phyloP scores from a whole-genome alignment of 2,888 invertebrate species.

The Meteorus cinctellus region DNA sequence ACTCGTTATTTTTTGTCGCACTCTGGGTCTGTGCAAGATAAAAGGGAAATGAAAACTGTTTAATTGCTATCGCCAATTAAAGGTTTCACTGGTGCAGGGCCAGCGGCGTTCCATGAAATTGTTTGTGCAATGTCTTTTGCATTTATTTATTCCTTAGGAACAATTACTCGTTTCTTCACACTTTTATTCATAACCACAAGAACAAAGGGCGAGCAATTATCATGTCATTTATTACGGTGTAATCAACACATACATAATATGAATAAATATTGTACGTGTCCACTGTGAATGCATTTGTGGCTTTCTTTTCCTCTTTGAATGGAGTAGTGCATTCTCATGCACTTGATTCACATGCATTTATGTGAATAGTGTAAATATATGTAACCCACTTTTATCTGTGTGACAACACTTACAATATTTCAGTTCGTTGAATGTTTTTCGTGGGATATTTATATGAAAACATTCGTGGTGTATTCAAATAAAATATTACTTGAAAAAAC shows the following conservation, averaged over 20 bases:
- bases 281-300: no score
- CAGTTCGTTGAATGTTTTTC: no score
- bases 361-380: no score
- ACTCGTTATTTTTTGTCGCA: slow-evolving; percentile 7
- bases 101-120: background rate
- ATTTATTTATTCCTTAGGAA: background rate
- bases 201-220: background rate
- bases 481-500: no score
- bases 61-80: slow-evolving; percentile 61
- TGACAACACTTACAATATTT: no score
- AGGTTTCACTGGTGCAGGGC: slow-evolving; percentile 48
- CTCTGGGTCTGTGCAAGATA: background rate
- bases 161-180: background rate
- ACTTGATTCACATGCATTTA: no score
- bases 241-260: background rate
- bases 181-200: background rate
- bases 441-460: no score
- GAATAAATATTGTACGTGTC: no score
- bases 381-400: no score
- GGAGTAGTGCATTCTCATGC: no score
- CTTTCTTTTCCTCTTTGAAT: no score
- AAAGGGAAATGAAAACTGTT: slow-evolving; percentile 48
- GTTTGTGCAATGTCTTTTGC: background rate
- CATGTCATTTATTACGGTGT: background rate
- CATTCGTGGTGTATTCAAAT: no score